A percentile compares a stretch with the other conserved stretches of the same genome.
These are phyloP conservation scores for Sturmia bella DNA, from an alignment of 2,888 invertebrate genomes.

Conservation along the genomic window DNA sequence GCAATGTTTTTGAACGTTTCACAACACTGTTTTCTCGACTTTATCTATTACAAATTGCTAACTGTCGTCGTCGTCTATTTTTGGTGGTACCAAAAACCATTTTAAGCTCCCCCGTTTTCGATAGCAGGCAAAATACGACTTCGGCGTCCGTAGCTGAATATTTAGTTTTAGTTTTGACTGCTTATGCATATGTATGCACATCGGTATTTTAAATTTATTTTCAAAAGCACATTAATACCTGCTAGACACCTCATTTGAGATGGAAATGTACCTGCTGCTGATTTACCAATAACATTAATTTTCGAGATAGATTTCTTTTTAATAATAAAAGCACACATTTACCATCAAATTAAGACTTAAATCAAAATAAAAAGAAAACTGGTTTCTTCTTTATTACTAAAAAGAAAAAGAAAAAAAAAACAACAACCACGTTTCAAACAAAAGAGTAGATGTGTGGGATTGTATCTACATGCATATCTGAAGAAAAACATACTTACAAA, in stretches of 20 bases:
- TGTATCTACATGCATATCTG: neutral
- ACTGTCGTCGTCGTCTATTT: too few relatives aligned
- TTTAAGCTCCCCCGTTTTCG: too few relatives aligned
- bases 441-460: neutral
- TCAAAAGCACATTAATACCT: neutral
- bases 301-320: slow-evolving; percentile 47
- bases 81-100: too few relatives aligned
- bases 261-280: slow-evolving; percentile 60
- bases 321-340: slow-evolving; percentile 33
- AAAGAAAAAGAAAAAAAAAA: slow-evolving; percentile 15
- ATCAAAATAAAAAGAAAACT: slow-evolving; percentile 43
- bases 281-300: slow-evolving; percentile 15
- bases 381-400: slow-evolving; percentile 26
- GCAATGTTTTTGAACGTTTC: too few relatives aligned
- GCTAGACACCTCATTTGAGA: slow-evolving; percentile 20
- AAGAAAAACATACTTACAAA: neutral
- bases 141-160: too few relatives aligned
- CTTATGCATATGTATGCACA: too few relatives aligned
- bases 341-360: slow-evolving; percentile 30
- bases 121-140: too few relatives aligned
- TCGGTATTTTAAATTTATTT: neutral
- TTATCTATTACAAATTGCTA: too few relatives aligned
- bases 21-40: too few relatives aligned
- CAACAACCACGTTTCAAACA: slow-evolving; percentile 23
- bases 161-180: too few relatives aligned